Evolutionary conservation across 2,797 vertebrate species (phyloP).

Genomic region (Muraenolepis orangiensis): DNA sequence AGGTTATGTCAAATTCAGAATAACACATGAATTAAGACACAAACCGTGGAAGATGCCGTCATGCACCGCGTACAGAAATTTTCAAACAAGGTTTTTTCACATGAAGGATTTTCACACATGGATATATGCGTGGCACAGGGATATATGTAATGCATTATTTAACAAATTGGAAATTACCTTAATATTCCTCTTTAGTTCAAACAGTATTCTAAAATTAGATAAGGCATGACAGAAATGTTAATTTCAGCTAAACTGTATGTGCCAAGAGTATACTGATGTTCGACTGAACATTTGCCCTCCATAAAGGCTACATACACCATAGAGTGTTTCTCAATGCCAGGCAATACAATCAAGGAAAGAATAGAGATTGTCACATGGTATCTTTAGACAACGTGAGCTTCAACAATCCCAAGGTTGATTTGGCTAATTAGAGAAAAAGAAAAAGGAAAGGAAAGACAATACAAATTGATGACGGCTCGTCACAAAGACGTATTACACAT

Average conservation of each 20-base stretch:
- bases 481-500: neutral
- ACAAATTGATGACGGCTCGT: too few relatives aligned
- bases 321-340: neutral
- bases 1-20: neutral
- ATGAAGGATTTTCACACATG: neutral
- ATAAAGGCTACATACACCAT: neutral
- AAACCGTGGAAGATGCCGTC: neutral
- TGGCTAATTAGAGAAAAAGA: neutral
- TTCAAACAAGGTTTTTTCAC: neutral
- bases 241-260: neutral
- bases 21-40: neutral
- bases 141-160: neutral
- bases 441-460: neutral
- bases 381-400: neutral
- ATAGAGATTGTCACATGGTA: neutral
- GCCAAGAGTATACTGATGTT: neutral
- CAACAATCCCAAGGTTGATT: neutral
- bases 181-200: neutral
- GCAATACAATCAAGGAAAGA: too few relatives aligned
- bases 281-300: too few relatives aligned
- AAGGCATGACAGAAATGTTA: neutral
- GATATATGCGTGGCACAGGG: neutral
- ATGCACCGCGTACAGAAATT: neutral
- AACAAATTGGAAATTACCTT: neutral
- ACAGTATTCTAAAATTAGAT: neutral